These are phyloP conservation scores for Eutolmus rufibarbis DNA, from an alignment of 2,888 invertebrate species.

Conservation along the genomic window DNA sequence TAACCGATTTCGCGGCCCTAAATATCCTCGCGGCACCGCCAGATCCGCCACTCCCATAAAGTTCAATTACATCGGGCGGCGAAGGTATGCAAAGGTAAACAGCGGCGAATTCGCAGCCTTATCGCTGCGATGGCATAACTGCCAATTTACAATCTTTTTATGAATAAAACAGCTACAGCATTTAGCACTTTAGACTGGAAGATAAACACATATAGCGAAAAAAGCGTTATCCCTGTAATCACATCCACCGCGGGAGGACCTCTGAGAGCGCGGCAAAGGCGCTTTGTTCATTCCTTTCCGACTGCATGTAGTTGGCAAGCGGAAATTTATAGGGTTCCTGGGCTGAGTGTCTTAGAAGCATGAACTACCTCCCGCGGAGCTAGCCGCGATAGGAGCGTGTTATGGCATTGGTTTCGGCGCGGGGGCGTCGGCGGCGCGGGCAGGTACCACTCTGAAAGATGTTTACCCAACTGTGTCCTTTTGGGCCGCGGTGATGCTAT, in stretches of 20 bases:
- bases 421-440: background rate
- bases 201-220: constrained; percentile 34
- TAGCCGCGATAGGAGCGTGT: constrained; percentile 4
- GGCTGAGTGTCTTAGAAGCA: constrained; percentile 36
- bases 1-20: background rate
- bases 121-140: constrained; percentile 9
- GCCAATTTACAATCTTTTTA: constrained; percentile 40
- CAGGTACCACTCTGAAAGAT: constrained; percentile 9
- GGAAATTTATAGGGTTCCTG: constrained; percentile 36
- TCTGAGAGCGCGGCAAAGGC: background rate
- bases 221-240: constrained; percentile 30
- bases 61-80: background rate
- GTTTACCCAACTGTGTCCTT: constrained; percentile 43
- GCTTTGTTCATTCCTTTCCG: constrained; percentile 14
- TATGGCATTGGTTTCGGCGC: constrained; percentile 15
- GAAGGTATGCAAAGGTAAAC: background rate
- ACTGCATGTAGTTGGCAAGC: constrained; percentile 30
- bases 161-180: constrained; percentile 28
- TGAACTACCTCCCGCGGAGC: constrained; percentile 20
- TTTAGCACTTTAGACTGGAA: constrained; percentile 34
- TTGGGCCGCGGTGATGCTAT: constrained; percentile 39
- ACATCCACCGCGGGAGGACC: constrained; percentile 23
- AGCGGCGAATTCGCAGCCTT: background rate
- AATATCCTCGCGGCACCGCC: background rate
- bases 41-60: background rate